These are phyloP conservation scores for Lateolabrax maculatus DNA, from an alignment of 2,797 vertebrate genomes.

Conservation along the genomic window DNA sequence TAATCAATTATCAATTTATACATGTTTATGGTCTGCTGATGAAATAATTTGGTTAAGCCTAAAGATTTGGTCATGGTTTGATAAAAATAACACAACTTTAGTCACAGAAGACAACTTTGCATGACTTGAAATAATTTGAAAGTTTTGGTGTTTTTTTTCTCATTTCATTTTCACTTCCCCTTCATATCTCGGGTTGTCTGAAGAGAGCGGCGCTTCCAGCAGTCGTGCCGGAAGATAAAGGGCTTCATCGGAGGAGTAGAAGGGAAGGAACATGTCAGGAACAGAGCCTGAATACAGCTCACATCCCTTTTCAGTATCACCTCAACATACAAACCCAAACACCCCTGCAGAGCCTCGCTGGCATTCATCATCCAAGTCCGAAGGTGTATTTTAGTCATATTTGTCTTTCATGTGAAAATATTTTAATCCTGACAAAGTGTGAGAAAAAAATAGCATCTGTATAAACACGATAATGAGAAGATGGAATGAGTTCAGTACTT, in stretches of 20 bases:
- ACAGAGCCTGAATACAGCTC: conserved; percentile 37
- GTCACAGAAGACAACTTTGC: conserved; percentile 22
- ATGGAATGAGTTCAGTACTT: conserved; percentile 58
- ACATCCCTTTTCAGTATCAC: conserved; percentile 53
- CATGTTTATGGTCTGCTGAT: no score
- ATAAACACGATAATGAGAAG: conserved; percentile 61
- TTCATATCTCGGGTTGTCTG: conserved; percentile 35
- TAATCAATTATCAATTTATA: neutral
- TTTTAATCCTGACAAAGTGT: conserved; percentile 65
- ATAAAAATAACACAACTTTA: conserved; percentile 1
- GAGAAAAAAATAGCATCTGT: conserved; percentile 38
- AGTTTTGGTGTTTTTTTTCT: neutral
- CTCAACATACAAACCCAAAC: conserved; percentile 42
- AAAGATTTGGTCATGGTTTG: neutral
- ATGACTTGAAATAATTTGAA: conserved; percentile 3
- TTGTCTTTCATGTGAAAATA: conserved; percentile 73
- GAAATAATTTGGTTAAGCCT: neutral
- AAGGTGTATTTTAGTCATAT: conserved; percentile 67
- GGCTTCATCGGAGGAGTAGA: conserved; percentile 39
- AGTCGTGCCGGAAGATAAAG: conserved; percentile 51
- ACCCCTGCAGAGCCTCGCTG: conserved; percentile 46
- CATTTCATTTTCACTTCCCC: conserved; percentile 14
- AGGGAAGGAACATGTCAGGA: conserved; percentile 59
- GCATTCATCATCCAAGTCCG: conserved; percentile 55
- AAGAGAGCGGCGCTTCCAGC: conserved; percentile 46